phyloP scores from a whole-genome alignment of 2,888 invertebrate genomes.

The Ormyrus thymus region DNA sequence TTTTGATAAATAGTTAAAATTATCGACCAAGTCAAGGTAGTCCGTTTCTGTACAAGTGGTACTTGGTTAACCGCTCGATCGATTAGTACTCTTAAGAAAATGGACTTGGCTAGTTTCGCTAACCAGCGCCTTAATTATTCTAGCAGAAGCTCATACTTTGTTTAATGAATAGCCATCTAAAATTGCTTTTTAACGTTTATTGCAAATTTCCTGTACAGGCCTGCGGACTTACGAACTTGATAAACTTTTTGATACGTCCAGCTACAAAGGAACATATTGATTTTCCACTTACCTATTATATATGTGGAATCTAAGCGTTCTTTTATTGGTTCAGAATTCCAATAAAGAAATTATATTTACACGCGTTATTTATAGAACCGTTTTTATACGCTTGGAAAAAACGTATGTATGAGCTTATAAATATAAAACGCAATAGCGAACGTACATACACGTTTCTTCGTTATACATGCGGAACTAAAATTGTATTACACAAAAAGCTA shows the following conservation, averaged over 20 bases:
- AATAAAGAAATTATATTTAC: slow-evolving; percentile 30
- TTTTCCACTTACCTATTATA: neutral
- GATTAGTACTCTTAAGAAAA: neutral
- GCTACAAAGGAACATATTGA: slow-evolving; percentile 27
- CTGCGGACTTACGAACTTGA: no score
- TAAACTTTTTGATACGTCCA: no score
- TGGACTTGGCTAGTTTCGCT: slow-evolving; percentile 1
- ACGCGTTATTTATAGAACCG: slow-evolving; percentile 8
- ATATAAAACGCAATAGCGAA: neutral
- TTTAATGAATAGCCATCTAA: no score
- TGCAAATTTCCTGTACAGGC: no score
- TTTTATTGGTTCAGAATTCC: slow-evolving; percentile 13
- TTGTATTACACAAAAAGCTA: no score
- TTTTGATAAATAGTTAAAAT: no score
- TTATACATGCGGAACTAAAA: no score
- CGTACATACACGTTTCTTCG: neutral
- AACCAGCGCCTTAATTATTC: slow-evolving; percentile 1
- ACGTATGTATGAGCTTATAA: neutral
- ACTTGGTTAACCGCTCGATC: neutral
- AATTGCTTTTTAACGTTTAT: neutral
- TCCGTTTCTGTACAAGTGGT: neutral
- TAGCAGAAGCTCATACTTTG: no score
- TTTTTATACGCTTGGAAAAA: slow-evolving; percentile 8
- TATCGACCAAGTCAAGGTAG: no score
- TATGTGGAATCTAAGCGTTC: neutral